Evolutionary conservation across 2,113 vertebrate species (phyloP), one percentile per base, ranked within the genome.

Genomic region (Ceratotherium simum): DNA sequence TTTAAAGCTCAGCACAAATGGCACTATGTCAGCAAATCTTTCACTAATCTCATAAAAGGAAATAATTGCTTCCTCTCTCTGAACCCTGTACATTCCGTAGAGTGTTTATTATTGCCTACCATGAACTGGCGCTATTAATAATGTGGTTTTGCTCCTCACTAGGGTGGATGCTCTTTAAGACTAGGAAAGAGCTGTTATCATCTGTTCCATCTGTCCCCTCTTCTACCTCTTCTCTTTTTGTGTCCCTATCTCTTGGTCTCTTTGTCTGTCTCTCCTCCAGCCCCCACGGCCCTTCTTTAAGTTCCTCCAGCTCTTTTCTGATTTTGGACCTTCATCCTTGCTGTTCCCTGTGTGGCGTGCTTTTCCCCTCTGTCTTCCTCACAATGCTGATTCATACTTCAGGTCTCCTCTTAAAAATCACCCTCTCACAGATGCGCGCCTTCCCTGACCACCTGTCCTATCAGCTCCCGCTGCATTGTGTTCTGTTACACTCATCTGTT

Each of bases 371-470:
- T 27, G 6, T 36, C 33, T 72, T 64, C 13, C 39, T 82, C 11
- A 78, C 31, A 75, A 16, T 20, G 17, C 65, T 75, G 25, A 39
- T n/a, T 92, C 39, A 10, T 36, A 86, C 13, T 62, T 60, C 10
- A 79, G 23, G 23, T 46, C 23, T 56, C 21, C 2, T 18, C 9
- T 75, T 8, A 73, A n/a, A 62, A 80, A 18, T 56, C 56, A 73
- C 3, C 56, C 11, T 54, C 29, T 67, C n/a, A 25, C 8, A 42
- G 60, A 51, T 5, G 23, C 1, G 0, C 1, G 0, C 13, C 20
- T 89, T 70, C 23, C 54, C 23, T 48, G 25, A 14, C 18, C 20
- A 5, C 16, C 82, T 56, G 6, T 65, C 48, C 39, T 54, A 48
- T 42, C 4, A 39, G 46, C 17, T 46, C 14, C 3, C 18, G 2